These are phyloP conservation scores for Orchesellides sinensis DNA, from an alignment of 2,888 invertebrate genomes.

Conservation along the genomic window DNA sequence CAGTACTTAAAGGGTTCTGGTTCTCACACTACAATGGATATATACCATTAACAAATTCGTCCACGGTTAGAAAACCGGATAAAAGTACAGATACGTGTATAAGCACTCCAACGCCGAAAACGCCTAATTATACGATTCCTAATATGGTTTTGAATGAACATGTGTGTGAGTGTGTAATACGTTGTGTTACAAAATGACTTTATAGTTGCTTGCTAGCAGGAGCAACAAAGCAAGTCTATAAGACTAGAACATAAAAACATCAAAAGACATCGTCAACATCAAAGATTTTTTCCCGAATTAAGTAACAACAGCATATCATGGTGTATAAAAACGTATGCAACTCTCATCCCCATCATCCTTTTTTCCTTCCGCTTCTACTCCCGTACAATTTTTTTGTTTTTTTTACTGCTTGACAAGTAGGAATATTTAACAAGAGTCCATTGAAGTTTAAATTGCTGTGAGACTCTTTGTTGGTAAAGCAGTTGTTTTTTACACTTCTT, in stretches of 20 bases:
- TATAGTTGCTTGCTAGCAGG: too few relatives aligned
- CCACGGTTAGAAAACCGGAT: too few relatives aligned
- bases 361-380: conserved; percentile 29
- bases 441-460: conserved; percentile 9
- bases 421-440: conserved; percentile 8
- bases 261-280: conserved; percentile 29
- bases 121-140: too few relatives aligned
- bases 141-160: too few relatives aligned
- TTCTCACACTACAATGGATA: too few relatives aligned
- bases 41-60: too few relatives aligned
- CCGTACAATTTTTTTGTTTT: neutral
- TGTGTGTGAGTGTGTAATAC: too few relatives aligned
- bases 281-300: conserved; percentile 30
- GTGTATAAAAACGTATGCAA: conserved; percentile 3
- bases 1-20: too few relatives aligned
- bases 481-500: conserved; percentile 24
- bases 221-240: neutral
- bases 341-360: conserved; percentile 9
- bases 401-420: neutral
- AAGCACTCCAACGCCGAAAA: too few relatives aligned
- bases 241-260: conserved; percentile 1
- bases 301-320: conserved; percentile 30
- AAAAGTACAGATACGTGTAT: too few relatives aligned
- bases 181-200: too few relatives aligned
- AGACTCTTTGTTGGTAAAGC: too few relatives aligned